Percentiles rank a stretch among this genome's conserved stretches.
These are phyloP conservation scores for Coptotermes formosanus DNA, from an alignment of 1,140 invertebrate genomes.

Conservation along the genomic window DNA sequence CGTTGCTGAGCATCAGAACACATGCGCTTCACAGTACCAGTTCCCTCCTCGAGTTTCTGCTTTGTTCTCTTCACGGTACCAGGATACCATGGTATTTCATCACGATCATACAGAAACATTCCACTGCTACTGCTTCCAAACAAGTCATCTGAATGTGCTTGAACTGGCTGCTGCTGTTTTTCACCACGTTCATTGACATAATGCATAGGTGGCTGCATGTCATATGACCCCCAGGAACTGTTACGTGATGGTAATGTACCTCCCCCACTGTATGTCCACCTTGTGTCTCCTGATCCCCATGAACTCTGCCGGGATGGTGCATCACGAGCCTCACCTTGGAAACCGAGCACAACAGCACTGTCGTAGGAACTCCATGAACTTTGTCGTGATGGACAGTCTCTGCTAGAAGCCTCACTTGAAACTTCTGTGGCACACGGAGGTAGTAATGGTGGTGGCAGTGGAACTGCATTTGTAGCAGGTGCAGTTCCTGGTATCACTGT, in stretches of 20 bases:
- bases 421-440: constrained; percentile 24
- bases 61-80: constrained; percentile 70
- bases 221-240: constrained; percentile 73
- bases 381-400: constrained; percentile 60
- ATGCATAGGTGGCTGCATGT: constrained; percentile 50
- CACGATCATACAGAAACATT: constrained; percentile 57
- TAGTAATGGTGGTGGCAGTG: constrained; percentile 30
- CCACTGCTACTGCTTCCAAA: constrained; percentile 46
- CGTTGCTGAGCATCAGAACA: constrained; percentile 47
- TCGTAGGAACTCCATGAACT: constrained; percentile 80
- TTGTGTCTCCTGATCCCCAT: constrained; percentile 73
- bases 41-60: constrained; percentile 67
- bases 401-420: constrained; percentile 33
- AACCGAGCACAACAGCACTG: constrained; percentile 66
- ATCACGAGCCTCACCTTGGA: constrained; percentile 51
- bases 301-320: constrained; percentile 74
- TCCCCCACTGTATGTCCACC: constrained; percentile 45
- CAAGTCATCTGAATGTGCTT: constrained; percentile 29
- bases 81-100: constrained; percentile 63
- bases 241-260: constrained; percentile 61
- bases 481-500: constrained; percentile 26
- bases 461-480: constrained; percentile 28
- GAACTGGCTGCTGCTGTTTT: constrained; percentile 38
- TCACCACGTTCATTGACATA: constrained; percentile 38
- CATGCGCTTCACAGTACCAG: constrained; percentile 50